These are phyloP conservation scores for Xestia ashworthii DNA, from an alignment of 2,888 invertebrate species.

Conservation along the genomic window DNA sequence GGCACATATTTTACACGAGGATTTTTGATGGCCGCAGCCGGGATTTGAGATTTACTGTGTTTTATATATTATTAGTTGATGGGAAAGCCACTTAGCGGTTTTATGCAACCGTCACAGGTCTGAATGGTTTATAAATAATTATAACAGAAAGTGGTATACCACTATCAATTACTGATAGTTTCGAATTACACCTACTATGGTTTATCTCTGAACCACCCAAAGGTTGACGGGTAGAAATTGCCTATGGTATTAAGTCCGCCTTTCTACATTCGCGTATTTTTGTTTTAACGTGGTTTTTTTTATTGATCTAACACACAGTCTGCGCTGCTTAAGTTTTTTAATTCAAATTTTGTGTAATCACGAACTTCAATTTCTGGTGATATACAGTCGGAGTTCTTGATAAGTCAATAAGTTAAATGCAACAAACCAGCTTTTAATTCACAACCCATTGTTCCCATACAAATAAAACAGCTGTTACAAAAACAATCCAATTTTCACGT, in stretches of 20 bases:
- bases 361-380: neutral
- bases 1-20: conserved; percentile 46
- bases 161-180: neutral
- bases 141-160: neutral
- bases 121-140: conserved; percentile 23
- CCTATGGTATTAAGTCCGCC: neutral
- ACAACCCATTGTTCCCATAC: neutral
- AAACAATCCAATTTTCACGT: conserved; percentile 5
- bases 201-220: neutral
- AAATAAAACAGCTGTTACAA: conserved; percentile 4
- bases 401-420: neutral
- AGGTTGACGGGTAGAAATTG: neutral
- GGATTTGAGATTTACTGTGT: conserved; percentile 47
- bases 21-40: conserved; percentile 42
- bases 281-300: neutral
- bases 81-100: conserved; percentile 42
- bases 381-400: neutral
- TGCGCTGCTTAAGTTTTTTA: neutral
- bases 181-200: neutral
- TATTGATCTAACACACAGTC: neutral
- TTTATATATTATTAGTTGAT: conserved; percentile 44
- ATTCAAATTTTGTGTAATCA: neutral
- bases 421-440: neutral
- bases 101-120: conserved; percentile 4
- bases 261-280: neutral